These are phyloP conservation scores for Carassius auratus DNA, from an alignment of 2,113 vertebrate genomes.

Conservation along the genomic window DNA sequence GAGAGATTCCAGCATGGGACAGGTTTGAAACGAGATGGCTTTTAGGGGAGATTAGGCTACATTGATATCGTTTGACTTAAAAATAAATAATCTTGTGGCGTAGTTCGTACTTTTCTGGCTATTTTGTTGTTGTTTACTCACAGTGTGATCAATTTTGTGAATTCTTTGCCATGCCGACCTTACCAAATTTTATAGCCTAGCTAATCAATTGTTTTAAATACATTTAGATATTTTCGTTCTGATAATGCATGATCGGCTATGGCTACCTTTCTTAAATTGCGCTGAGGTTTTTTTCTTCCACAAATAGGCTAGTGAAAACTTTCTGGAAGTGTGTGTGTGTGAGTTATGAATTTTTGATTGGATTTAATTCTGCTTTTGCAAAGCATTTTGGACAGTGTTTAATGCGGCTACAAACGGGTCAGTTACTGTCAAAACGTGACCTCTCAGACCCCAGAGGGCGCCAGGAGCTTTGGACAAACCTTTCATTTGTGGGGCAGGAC, in stretches of 20 bases:
- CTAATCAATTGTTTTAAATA: neutral
- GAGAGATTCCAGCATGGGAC: constrained; percentile 30
- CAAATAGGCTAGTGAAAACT: constrained; percentile 8
- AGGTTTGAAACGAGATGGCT: constrained; percentile 19
- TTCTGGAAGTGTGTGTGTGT: neutral
- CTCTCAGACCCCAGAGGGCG: constrained; percentile 90
- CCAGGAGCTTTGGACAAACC: constrained; percentile 77
- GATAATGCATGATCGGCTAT: neutral
- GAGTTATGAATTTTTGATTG: neutral
- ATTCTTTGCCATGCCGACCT: neutral
- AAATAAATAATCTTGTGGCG: neutral
- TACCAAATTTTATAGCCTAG: neutral
- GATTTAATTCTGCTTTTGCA: constrained; percentile 84
- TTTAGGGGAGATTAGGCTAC: neutral
- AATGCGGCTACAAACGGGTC: constrained; percentile 81
- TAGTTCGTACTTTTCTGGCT: neutral
- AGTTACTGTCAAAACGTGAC: constrained; percentile 84
- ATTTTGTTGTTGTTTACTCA: constrained; percentile 24
- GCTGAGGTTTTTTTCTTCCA: neutral
- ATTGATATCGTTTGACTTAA: neutral
- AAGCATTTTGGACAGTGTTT: constrained; percentile 72
- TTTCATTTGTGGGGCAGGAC: constrained; percentile 58
- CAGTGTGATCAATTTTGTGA: neutral
- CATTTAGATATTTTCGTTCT: constrained; percentile 1
- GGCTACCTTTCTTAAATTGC: neutral